Evolutionary conservation across 2,113 vertebrate species (phyloP).

Genomic region (Arvicanthis niloticus): DNA sequence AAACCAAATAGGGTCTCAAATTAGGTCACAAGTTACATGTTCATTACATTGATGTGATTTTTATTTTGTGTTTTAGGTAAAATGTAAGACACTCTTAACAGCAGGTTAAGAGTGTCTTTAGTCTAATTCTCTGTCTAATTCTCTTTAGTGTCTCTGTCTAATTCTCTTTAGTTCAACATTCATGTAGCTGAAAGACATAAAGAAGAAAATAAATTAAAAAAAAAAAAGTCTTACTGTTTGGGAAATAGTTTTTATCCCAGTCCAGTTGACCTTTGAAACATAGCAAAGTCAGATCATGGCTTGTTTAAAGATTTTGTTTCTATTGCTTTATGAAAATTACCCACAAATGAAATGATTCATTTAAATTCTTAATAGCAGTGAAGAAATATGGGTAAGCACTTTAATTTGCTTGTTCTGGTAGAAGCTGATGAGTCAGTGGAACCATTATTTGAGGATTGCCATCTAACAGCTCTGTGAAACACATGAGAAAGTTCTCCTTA

Average conservation of each 20-base stretch:
- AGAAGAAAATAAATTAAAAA: neutral
- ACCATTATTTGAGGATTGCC: slow-evolving; percentile 36
- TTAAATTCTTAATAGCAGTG: slow-evolving; percentile 64
- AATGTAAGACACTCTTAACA: slow-evolving; percentile 40
- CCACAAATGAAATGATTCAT: slow-evolving; percentile 55
- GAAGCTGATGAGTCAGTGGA: slow-evolving; percentile 26
- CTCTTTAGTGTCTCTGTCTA: too few relatives aligned
- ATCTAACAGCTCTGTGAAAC: slow-evolving; percentile 1
- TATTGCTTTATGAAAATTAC: slow-evolving; percentile 57
- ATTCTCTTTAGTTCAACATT: slow-evolving; percentile 6
- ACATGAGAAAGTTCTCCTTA: neutral
- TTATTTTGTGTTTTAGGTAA: slow-evolving; percentile 31
- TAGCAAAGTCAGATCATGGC: neutral
- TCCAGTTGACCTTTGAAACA: slow-evolving; percentile 25
- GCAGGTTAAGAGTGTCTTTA: too few relatives aligned
- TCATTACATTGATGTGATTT: slow-evolving; percentile 48
- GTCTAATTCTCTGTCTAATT: too few relatives aligned
- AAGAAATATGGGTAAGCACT: slow-evolving; percentile 31
- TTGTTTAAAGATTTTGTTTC: slow-evolving; percentile 42
- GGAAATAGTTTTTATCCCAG: neutral
- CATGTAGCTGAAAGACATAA: neutral
- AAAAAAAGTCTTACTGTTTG: slow-evolving; percentile 28
- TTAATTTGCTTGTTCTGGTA: slow-evolving; percentile 56
- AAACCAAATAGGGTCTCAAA: slow-evolving; percentile 32
- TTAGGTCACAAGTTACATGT: slow-evolving; percentile 54